phyloP scores from a whole-genome alignment of 2,113 vertebrate species.

The Camelus bactrianus region DNA sequence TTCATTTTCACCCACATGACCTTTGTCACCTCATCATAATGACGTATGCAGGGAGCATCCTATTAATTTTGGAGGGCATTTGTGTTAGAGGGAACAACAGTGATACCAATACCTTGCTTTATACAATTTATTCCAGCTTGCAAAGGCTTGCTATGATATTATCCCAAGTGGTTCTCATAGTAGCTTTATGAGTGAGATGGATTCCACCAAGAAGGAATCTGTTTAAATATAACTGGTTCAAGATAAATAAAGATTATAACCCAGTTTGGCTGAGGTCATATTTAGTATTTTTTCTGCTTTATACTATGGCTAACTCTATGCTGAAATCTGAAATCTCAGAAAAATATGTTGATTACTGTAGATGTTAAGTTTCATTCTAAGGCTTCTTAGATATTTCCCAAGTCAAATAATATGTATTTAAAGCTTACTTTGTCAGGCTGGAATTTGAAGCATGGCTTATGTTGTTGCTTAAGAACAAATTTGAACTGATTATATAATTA shows the following conservation, averaged over 20 bases:
- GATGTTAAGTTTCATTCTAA: constrained; percentile 50
- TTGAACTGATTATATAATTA: constrained; percentile 78
- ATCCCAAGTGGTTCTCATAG: background rate
- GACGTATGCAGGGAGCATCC: background rate
- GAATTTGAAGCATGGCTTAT: constrained; percentile 69
- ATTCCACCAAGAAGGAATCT: background rate
- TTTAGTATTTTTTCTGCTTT: background rate
- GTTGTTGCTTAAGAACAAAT: constrained; percentile 68
- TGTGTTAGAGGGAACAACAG: background rate
- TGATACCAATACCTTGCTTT: background rate
- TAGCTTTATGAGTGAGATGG: background rate
- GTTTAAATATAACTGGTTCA: background rate
- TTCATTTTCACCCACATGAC: background rate
- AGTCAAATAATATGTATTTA: constrained; percentile 63
- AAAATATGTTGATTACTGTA: constrained; percentile 30
- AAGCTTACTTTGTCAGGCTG: constrained; percentile 62
- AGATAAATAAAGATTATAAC: background rate
- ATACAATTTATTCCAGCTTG: background rate
- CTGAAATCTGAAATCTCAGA: constrained; percentile 34
- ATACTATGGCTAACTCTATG: background rate
- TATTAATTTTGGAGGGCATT: background rate
- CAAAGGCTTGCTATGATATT: background rate
- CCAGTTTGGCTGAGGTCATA: background rate
- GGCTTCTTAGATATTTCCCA: constrained; percentile 23
- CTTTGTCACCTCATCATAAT: background rate